Evolutionary conservation across 2,113 vertebrate genomes (phyloP).

Genomic region (Muntiacus muntjak): DNA sequence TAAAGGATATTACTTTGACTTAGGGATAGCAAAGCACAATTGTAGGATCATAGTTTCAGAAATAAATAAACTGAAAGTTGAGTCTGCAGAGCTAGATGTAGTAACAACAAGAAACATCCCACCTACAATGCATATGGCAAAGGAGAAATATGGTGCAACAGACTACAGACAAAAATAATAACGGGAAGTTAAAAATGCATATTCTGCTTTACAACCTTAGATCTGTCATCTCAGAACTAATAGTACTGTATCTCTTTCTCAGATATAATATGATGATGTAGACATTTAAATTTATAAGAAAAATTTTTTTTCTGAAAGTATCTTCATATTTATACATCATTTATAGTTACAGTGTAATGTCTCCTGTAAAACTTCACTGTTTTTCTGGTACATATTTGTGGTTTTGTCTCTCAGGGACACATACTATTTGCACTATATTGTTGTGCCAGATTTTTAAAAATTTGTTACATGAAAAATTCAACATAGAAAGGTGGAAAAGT

Average conservation of each 20-base stretch:
- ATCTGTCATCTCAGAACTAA: slow-evolving; percentile 15
- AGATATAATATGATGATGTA: background rate
- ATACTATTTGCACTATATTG: background rate
- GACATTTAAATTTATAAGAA: slow-evolving; percentile 26
- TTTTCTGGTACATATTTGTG: background rate
- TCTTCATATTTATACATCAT: background rate
- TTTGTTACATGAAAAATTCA: background rate
- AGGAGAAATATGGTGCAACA: slow-evolving; percentile 29
- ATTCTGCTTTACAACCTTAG: slow-evolving; percentile 33
- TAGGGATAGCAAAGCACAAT: slow-evolving; percentile 1
- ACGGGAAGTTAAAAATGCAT: background rate
- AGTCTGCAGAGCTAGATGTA: slow-evolving; percentile 55
- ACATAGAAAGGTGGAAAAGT: background rate
- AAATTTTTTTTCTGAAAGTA: background rate
- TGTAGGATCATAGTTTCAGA: slow-evolving; percentile 23
- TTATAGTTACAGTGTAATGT: background rate
- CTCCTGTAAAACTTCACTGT: background rate
- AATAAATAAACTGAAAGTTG: slow-evolving; percentile 62
- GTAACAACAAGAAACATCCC: slow-evolving; percentile 59
- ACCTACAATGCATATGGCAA: slow-evolving; percentile 63
- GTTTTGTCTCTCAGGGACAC: background rate
- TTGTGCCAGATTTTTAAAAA: slow-evolving; percentile 2
- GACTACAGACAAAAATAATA: slow-evolving; percentile 31
- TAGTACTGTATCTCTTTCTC: background rate
- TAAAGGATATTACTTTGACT: slow-evolving; percentile 25